Percentiles rank a stretch among this genome's conserved stretches.
phyloP scores from a whole-genome alignment of 2,113 vertebrate genomes.

The Psammodynastes pulverulentus region DNA sequence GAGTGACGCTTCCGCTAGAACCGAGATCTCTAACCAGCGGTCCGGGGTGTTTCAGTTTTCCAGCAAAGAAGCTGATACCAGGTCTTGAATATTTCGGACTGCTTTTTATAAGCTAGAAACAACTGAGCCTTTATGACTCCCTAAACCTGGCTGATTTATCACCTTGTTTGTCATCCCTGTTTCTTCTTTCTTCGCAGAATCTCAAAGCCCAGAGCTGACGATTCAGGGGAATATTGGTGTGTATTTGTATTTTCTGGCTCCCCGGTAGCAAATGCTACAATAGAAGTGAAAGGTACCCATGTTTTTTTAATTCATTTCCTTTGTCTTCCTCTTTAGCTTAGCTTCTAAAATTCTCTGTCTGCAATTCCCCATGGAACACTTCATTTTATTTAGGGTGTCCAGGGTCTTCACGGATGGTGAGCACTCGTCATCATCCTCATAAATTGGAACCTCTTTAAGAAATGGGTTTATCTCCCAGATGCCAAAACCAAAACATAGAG shows the following conservation, averaged over 20 bases:
- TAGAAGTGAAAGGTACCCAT: conserved; percentile 93
- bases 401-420: not conserved
- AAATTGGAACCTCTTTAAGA: not conserved
- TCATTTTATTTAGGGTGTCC: not conserved
- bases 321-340: not conserved
- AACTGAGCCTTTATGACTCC: not conserved
- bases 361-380: rapidly evolving
- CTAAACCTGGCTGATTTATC: no score
- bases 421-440: not conserved
- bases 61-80: not conserved
- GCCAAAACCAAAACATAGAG: not conserved
- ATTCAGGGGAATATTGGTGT: conserved; percentile 94
- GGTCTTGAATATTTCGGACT: no score
- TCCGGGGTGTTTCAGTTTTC: no score
- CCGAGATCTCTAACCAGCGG: no score
- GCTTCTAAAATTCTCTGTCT: not conserved
- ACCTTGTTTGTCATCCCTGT: no score
- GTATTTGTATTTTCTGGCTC: conserved; percentile 87
- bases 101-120: not conserved
- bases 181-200: conserved; percentile 76
- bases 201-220: conserved; percentile 85
- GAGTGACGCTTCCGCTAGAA: rapidly evolving
- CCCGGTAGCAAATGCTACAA: conserved; percentile 91
- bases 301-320: conserved; percentile 14
- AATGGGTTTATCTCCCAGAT: not conserved